Base-by-base conservation (phyloP, 2,797 vertebrate species). In the Pseudopleuronectes americanus region DNA sequence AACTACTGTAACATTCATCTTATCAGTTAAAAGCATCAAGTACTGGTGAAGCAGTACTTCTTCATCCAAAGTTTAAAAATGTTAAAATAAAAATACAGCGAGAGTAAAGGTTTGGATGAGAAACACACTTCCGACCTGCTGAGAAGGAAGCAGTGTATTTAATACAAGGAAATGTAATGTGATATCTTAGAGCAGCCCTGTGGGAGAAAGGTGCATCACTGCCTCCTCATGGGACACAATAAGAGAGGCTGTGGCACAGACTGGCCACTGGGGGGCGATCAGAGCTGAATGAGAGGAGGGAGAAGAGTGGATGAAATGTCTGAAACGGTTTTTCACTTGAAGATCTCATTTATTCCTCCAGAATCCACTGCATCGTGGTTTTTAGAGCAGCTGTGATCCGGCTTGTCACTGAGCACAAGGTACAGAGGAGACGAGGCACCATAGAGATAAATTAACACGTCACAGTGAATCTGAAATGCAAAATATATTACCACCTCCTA, bases 381-480 rank as follows among this genome's bases (percentile, higher is more conserved):
- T 31, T 9, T 48, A 48, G 3, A 31, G 21, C 28, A 22, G 31
- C 23, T 28, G 64, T 22, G 22, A n/a, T 53, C 31, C 10, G 6
- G 47, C 16, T 64, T 14, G 38, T 26, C 45, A 49, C 6, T 10
- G n/a, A 60, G 45, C 16, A 67, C 4, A 23, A 22, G 54, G 22
- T 5, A 53, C n/a, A 71, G 72, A 71, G 9, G 22, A 65, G 76
- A 71, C 8, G 21, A 54, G 56, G 62, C 68, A 61, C 26, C 22
- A 8, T 65, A 17, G 64, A 66, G 75, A 83, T 76, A 79, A 82
- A 83, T 82, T 75, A 80, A 68, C 76, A 54, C 23, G 38, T 69
- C 54, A 72, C 60, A 43, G 26, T 69, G 60, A 68, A 75, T 72
- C n/a, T 52, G 45, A 81, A 78, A 75, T 76, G 51, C 14, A 52